Percentiles rank a stretch among this genome's conserved stretches.
Evolutionary conservation across 2,888 invertebrate genomes (phyloP).

Genomic region (Atrina japonica): DNA sequence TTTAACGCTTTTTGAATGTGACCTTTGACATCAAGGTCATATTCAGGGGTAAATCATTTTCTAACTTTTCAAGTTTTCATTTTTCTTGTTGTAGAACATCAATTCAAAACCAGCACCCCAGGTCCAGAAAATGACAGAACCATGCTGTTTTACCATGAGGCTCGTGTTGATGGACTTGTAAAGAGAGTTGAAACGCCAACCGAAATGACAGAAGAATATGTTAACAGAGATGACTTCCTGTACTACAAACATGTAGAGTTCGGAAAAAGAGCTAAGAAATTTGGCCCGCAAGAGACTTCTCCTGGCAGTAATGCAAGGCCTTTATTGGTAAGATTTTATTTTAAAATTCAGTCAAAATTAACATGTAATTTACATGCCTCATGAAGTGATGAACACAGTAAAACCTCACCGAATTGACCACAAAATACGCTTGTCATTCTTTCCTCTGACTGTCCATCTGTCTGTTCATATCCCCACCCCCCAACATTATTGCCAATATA

Average conservation of each 20-base stretch:
- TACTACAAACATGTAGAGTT: constrained; percentile 78
- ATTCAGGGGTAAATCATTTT: no score
- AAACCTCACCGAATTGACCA: no score
- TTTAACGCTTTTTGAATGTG: no score
- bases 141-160: constrained; percentile 83
- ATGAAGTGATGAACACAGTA: no score
- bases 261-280: constrained; percentile 77
- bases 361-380: no score
- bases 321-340: constrained; percentile 73
- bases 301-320: constrained; percentile 66
- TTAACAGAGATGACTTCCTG: constrained; percentile 78
- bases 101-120: constrained; percentile 75
- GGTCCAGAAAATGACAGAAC: constrained; percentile 83
- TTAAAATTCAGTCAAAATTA: no score
- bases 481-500: no score
- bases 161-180: constrained; percentile 87
- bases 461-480: no score
- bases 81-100: constrained; percentile 74
- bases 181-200: constrained; percentile 78
- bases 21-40: no score
- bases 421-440: no score
- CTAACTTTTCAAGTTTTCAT: no score
- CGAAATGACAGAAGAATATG: constrained; percentile 79
- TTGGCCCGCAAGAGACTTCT: constrained; percentile 77
- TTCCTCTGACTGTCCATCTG: no score